Base-by-base conservation (phyloP, 1,140 invertebrate genomes). In the Drosophila funebris region DNA sequence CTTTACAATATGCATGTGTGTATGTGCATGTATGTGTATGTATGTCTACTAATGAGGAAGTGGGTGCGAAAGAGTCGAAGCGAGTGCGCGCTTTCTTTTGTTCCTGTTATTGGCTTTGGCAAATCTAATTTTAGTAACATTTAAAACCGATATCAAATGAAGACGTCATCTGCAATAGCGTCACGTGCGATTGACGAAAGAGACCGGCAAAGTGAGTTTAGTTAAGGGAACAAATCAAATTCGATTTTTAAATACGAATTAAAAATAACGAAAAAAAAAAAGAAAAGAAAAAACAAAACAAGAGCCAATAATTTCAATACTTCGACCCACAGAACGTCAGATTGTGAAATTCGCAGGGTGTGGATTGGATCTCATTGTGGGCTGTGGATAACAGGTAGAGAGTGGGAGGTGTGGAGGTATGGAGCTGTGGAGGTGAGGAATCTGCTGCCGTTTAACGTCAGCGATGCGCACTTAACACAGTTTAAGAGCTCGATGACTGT, bases 311-410 rank as follows among this genome's bases (percentile, higher is more conserved):
- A 36, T 53, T 44, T 33, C 39, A 52, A 43, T 66, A 57, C 46
- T 53, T 54, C 73, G 69, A 76, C 66, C 75, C 75, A 78, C 44
- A 78, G 54, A 75, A 62, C 67, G 61, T 66, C 72, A 77, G 39
- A 54, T 44, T 50, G 22, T 43, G 37, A 69, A 43, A 52, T 48
- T 60, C 22, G 4, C 29, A 22, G 48, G 62, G 46, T 41, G 39
- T 60, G 50, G 53, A 75, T 24, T 11, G 50, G 53, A 75, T 24
- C 7, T 14, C 14, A 44, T 22, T 24, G n/a, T 18, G 24, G 11
- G 27, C 39, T 60, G 14, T 13, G 3, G 22, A 20, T 1, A 0
- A 20, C 5, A 14, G 4, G 14, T n/a, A 13, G 8, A 2, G 13
- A 4, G 13, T 9, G 4, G 13, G 36, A 37, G 2, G 44, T 4